Evolutionary conservation across 2,888 invertebrate species (phyloP).

Genomic region (Diarsia rubi): DNA sequence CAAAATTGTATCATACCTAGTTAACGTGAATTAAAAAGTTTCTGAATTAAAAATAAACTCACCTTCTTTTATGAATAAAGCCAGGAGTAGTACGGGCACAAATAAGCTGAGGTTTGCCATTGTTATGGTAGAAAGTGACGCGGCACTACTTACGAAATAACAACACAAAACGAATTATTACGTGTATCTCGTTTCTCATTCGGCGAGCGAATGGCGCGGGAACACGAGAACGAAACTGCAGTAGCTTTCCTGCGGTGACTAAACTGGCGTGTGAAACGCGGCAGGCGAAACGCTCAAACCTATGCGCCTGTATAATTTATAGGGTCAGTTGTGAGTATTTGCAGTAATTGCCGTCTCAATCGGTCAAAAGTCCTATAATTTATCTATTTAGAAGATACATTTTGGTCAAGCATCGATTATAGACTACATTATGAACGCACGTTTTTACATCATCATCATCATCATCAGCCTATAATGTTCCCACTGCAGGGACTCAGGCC

Average conservation of each 20-base stretch:
- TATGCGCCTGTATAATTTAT: no score
- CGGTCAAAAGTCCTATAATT: background rate
- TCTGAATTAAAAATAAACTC: constrained; percentile 61
- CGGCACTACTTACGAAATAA: constrained; percentile 70
- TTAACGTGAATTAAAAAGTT: background rate
- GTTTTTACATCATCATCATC: no score
- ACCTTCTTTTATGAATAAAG: constrained; percentile 84
- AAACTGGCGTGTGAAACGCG: constrained; percentile 50
- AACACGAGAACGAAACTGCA: constrained; percentile 56
- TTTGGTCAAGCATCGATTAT: background rate
- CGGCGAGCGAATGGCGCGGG: constrained; percentile 80
- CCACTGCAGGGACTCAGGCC: no score
- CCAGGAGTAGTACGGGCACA: constrained; percentile 84
- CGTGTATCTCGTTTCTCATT: constrained; percentile 74
- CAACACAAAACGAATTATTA: constrained; percentile 64
- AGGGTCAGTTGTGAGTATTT: no score
- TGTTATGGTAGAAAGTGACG: constrained; percentile 68
- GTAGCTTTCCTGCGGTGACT: constrained; percentile 1
- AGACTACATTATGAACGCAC: background rate
- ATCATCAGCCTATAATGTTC: no score
- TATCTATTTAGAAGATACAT: background rate
- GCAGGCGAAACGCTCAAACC: constrained; percentile 47
- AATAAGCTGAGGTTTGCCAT: constrained; percentile 84
- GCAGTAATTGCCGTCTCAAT: no score
- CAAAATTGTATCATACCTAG: background rate